A percentile compares a stretch with the other conserved stretches of the same genome.
phyloP scores from a whole-genome alignment of 2,888 invertebrate species.

The Pimpla rufipes region DNA sequence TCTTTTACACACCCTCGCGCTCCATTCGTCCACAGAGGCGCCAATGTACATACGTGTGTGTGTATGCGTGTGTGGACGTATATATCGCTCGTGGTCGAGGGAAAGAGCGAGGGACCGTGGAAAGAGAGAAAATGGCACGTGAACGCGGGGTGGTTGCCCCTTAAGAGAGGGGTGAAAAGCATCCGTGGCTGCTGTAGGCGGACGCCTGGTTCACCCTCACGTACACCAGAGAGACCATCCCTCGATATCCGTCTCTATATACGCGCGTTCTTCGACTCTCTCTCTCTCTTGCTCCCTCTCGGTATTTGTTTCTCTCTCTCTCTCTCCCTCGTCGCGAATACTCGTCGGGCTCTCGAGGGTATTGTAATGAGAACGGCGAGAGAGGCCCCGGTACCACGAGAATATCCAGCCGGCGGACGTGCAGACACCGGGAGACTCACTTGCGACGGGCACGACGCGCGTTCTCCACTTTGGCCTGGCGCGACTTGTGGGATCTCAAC shows the following conservation, averaged over 20 bases:
- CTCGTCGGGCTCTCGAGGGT: neutral
- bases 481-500: neutral
- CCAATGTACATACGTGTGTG: neutral
- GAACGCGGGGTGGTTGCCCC: constrained; percentile 76
- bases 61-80: neutral
- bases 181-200: constrained; percentile 57
- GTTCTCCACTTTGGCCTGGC: constrained; percentile 19
- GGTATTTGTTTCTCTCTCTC: neutral
- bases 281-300: neutral
- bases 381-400: constrained; percentile 14
- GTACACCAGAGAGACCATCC: constrained; percentile 81
- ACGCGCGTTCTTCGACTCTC: neutral
- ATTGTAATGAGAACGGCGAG: constrained; percentile 17
- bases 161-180: constrained; percentile 73
- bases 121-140: constrained; percentile 70
- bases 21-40: constrained; percentile 4
- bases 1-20: constrained; percentile 19
- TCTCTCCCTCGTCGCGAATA: neutral
- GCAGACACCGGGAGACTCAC: neutral
- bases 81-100: constrained; percentile 35
- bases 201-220: constrained; percentile 68
- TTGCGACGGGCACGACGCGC: neutral
- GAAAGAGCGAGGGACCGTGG: constrained; percentile 39
- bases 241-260: constrained; percentile 65
- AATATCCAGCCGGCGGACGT: constrained; percentile 1